phyloP scores from a whole-genome alignment of 2,888 invertebrate species.

The Agapostemon virescens region DNA sequence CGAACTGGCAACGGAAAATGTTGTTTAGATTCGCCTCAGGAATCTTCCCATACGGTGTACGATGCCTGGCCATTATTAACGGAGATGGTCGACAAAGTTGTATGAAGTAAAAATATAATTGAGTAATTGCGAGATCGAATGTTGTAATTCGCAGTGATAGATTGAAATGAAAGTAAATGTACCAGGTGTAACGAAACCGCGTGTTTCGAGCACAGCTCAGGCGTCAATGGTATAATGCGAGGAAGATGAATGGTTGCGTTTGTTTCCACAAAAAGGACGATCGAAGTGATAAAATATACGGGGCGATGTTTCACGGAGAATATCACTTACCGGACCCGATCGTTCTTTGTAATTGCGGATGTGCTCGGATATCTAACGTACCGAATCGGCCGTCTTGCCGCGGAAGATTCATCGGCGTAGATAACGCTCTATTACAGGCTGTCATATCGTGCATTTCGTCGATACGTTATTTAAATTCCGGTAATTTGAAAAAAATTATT shows the following conservation, averaged over 20 bases:
- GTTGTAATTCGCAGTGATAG: not conserved
- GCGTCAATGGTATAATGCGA: not conserved
- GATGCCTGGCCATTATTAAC: too few species aligned
- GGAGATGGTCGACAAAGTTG: not conserved
- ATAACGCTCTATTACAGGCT: slow-evolving; percentile 5
- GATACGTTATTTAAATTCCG: not conserved
- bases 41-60: too few species aligned
- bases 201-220: not conserved
- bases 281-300: slow-evolving; percentile 4
- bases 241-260: not conserved
- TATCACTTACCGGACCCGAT: not conserved
- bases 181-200: too few species aligned
- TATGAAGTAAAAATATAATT: not conserved
- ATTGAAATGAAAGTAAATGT: not conserved
- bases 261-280: not conserved
- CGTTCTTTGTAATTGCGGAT: not conserved
- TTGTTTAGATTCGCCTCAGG: too few species aligned
- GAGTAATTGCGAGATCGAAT: not conserved
- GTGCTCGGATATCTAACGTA: not conserved
- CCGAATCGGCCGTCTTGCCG: not conserved
- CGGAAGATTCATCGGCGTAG: not conserved
- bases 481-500: slow-evolving; percentile 1
- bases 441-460: not conserved
- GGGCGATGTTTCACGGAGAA: not conserved
- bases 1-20: too few species aligned